Evolutionary conservation across 2,113 vertebrate genomes (phyloP).

Genomic region (Upupa epops): DNA sequence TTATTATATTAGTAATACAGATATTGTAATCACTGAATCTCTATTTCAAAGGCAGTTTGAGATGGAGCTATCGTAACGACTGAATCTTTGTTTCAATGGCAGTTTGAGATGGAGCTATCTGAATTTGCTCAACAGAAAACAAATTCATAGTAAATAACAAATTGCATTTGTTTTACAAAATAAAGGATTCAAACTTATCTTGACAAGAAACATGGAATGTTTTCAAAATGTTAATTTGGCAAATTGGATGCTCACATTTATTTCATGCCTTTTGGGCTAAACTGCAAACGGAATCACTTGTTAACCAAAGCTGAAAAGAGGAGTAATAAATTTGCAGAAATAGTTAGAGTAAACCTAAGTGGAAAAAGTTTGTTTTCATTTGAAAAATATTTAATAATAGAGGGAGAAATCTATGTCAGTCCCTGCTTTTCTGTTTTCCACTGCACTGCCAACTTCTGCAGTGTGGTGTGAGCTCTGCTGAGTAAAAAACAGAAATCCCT

Average conservation of each 20-base stretch:
- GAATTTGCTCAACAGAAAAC: neutral
- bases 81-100: neutral
- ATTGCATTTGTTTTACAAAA: neutral
- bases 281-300: neutral
- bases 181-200: neutral
- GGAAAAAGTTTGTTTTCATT: neutral
- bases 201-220: neutral
- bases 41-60: slow-evolving; percentile 1
- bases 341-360: neutral
- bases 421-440: neutral
- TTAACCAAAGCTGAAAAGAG: neutral
- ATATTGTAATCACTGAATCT: neutral
- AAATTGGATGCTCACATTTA: slow-evolving; percentile 13
- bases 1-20: slow-evolving; percentile 10
- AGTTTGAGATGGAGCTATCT: neutral
- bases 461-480: neutral
- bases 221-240: slow-evolving; percentile 28
- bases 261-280: neutral
- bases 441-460: neutral
- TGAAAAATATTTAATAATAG: neutral
- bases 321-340: neutral
- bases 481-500: neutral
- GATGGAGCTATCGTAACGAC: neutral
- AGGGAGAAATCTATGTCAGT: neutral
- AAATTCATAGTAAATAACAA: slow-evolving; percentile 2